Percentiles rank a stretch among this genome's conserved stretches.
These are phyloP conservation scores for Archips xylosteana DNA, from an alignment of 2,888 invertebrate genomes.

Conservation along the genomic window DNA sequence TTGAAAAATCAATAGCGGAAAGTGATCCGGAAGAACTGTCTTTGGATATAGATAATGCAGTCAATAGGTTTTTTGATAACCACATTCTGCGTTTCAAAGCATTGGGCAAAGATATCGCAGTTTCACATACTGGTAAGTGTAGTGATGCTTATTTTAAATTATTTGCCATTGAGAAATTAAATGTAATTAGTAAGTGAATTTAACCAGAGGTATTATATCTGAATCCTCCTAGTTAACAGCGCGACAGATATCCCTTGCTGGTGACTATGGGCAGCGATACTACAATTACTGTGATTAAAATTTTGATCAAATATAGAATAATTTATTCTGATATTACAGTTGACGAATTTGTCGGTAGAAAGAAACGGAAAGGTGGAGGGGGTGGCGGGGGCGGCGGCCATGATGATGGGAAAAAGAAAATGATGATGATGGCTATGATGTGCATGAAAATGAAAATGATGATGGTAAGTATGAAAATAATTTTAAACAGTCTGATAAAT, in stretches of 20 bases:
- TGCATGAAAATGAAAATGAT: conserved; percentile 87
- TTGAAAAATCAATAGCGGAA: conserved; percentile 44
- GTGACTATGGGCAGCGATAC: too few species aligned
- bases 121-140: conserved; percentile 69
- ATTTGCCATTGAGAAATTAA: neutral
- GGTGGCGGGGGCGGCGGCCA: conserved; percentile 70
- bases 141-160: neutral
- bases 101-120: conserved; percentile 66
- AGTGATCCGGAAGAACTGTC: conserved; percentile 65
- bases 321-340: conserved; percentile 54
- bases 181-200: neutral
- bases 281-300: too few species aligned
- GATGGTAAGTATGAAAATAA: conserved; percentile 71
- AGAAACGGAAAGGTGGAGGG: conserved; percentile 71
- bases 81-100: conserved; percentile 79
- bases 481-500: too few species aligned
- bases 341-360: conserved; percentile 77
- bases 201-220: too few species aligned
- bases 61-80: conserved; percentile 85
- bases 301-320: neutral
- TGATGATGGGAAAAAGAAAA: conserved; percentile 82
- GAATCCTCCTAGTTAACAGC: too few species aligned
- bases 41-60: conserved; percentile 78
- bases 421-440: conserved; percentile 88
- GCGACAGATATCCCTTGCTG: too few species aligned